Evolutionary conservation across 2,888 invertebrate genomes (phyloP), one percentile per base, ranked within the genome.

Genomic region (Leucania comma): DNA sequence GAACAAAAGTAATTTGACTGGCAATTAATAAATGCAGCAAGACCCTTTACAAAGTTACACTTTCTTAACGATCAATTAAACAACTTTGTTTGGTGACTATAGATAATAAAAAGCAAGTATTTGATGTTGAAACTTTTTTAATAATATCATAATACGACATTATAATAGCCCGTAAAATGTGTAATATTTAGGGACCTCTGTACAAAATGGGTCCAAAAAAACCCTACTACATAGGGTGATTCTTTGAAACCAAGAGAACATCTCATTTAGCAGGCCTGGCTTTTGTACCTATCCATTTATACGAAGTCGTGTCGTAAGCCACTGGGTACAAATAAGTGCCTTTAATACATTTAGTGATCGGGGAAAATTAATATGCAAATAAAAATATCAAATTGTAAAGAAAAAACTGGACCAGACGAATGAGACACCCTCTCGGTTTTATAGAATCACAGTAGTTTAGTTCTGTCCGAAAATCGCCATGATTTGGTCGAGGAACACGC

Each of bases 381-480:
- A n/a, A n/a, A n/a, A n/a, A n/a, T n/a, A n/a, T n/a, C n/a, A n/a
- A n/a, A n/a, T n/a, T n/a, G n/a, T n/a, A n/a, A n/a, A n/a, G n/a
- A n/a, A n/a, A n/a, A n/a, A n/a, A n/a, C n/a, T n/a, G n/a, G n/a
- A n/a, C n/a, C n/a, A n/a, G n/a, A n/a, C n/a, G n/a, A n/a, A n/a
- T n/a, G n/a, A n/a, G n/a, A n/a, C n/a, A n/a, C n/a, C n/a, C n/a
- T n/a, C n/a, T n/a, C n/a, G n/a, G n/a, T n/a, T n/a, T n/a, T n/a
- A n/a, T n/a, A n/a, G n/a, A n/a, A n/a, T n/a, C n/a, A n/a, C 3
- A 24, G 22, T 61, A 10, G 4, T 57, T 86, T 84, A 86, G 72
- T 89, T 89, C 73, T 92, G 93, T 26, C 94, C 94, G 48, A 94
- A 93, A 24, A 93, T 35, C n/a, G 94, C 94, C 0, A 87, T 10